phyloP scores from a whole-genome alignment of 1,140 invertebrate species.

The Cyclina sinensis region DNA sequence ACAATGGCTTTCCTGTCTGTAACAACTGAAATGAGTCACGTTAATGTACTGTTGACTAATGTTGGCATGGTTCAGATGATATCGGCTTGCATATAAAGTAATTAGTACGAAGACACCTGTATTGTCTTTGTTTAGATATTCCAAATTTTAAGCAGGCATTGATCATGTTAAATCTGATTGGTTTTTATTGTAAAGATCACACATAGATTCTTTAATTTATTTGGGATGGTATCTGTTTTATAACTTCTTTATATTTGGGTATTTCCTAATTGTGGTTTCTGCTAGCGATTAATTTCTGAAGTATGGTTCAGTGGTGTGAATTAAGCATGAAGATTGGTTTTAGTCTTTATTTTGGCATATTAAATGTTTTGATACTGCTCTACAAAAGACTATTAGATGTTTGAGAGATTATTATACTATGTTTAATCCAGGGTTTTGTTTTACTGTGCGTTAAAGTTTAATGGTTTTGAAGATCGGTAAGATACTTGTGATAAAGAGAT shows the following conservation, averaged over 20 bases:
- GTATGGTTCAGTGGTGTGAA: not conserved
- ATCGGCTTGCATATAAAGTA: constrained; percentile 20
- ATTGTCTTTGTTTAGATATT: not conserved
- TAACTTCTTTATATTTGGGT: not conserved
- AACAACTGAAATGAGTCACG: constrained; percentile 37
- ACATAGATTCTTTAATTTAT: not conserved
- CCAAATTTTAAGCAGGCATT: not conserved
- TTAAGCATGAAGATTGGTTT: not conserved
- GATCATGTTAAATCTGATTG: not conserved
- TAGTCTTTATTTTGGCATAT: not conserved
- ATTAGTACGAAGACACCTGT: constrained; percentile 25
- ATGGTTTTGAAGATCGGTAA: constrained; percentile 9
- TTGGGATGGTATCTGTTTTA: not conserved
- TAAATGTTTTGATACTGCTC: constrained; percentile 32
- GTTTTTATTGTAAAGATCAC: constrained; percentile 21
- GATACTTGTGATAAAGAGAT: constrained; percentile 8
- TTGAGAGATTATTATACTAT: constrained; percentile 21
- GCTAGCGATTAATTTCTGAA: constrained; percentile 22
- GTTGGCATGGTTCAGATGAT: constrained; percentile 26
- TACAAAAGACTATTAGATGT: constrained; percentile 39
- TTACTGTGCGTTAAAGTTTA: constrained; percentile 31
- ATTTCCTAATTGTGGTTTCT: constrained; percentile 27
- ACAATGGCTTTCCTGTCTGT: constrained; percentile 27
- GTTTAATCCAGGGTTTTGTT: constrained; percentile 37
- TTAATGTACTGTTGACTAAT: constrained; percentile 39